These are phyloP conservation scores for Illadopsis cleaveri DNA, from an alignment of 2,113 vertebrate genomes.

Conservation along the genomic window DNA sequence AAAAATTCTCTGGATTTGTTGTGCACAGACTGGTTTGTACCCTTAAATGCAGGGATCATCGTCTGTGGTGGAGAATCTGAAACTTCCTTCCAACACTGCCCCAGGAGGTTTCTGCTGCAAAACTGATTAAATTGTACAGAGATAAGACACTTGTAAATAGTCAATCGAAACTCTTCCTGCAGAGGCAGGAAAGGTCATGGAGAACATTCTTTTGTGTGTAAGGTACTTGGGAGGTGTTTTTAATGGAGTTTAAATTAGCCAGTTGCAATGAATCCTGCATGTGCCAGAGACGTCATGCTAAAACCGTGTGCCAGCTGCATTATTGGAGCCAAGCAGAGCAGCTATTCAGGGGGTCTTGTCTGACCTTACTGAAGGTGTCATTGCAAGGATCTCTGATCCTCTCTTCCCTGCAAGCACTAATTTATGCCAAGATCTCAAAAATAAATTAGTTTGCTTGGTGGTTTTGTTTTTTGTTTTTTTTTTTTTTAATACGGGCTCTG, in stretches of 20 bases:
- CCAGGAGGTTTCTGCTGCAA: neutral
- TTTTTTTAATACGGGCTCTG: neutral
- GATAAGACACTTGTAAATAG: slow-evolving; percentile 1
- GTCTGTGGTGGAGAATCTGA: neutral
- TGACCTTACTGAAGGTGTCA: neutral
- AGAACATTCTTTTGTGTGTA: neutral
- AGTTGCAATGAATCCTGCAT: neutral
- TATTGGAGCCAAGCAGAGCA: neutral
- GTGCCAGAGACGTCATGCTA: neutral
- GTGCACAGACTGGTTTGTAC: neutral
- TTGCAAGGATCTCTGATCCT: neutral
- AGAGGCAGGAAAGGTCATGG: neutral
- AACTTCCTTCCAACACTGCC: neutral
- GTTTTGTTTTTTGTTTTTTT: too few species aligned
- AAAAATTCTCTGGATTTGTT: neutral
- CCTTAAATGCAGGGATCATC: neutral
- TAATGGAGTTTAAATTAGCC: neutral
- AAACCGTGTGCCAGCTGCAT: neutral
- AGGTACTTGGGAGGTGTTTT: neutral
- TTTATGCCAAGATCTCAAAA: neutral
- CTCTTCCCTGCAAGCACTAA: neutral
- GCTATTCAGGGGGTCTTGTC: neutral
- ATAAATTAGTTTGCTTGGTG: neutral
- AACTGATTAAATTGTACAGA: neutral
- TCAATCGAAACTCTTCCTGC: neutral